Percentiles rank a stretch among this genome's conserved stretches.
Conservation (phyloP, 2,888 invertebrate species). For the Cephus sareptanus region DNA sequence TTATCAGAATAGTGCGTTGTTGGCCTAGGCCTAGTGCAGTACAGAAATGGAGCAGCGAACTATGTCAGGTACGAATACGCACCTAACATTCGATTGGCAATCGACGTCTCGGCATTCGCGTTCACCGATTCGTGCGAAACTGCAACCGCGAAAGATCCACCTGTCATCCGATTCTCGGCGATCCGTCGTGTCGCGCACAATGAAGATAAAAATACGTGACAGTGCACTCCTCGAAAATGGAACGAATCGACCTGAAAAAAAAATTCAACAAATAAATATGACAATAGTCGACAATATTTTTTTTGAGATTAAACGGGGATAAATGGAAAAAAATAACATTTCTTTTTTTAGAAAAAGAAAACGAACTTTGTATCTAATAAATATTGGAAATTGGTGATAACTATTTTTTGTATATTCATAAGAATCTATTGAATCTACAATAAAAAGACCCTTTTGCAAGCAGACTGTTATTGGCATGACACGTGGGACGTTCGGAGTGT, state of each 20-base stretch:
- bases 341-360: not conserved
- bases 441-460: not conserved
- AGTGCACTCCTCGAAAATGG: not conserved
- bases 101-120: not conserved
- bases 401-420: not conserved
- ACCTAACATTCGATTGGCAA: not conserved
- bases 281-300: too few species aligned
- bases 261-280: not conserved
- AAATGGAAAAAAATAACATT: not conserved
- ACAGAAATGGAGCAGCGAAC: constrained; percentile 40
- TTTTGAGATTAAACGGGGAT: not conserved
- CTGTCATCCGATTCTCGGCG: not conserved
- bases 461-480: not conserved
- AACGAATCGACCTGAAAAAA: too few species aligned
- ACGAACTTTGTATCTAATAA: not conserved
- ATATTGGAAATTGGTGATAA: not conserved
- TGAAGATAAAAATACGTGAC: not conserved
- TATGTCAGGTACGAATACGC: constrained; percentile 37
- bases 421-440: not conserved
- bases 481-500: not conserved
- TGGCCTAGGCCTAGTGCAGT: constrained; percentile 43
- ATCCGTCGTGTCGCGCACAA: not conserved
- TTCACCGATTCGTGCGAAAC: not conserved
- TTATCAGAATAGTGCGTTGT: constrained; percentile 38
- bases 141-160: not conserved